A percentile compares a stretch with the other conserved stretches of the same genome.
Conservation (phyloP, 2,797 vertebrate species). For the Pantherophis vulpinus region DNA sequence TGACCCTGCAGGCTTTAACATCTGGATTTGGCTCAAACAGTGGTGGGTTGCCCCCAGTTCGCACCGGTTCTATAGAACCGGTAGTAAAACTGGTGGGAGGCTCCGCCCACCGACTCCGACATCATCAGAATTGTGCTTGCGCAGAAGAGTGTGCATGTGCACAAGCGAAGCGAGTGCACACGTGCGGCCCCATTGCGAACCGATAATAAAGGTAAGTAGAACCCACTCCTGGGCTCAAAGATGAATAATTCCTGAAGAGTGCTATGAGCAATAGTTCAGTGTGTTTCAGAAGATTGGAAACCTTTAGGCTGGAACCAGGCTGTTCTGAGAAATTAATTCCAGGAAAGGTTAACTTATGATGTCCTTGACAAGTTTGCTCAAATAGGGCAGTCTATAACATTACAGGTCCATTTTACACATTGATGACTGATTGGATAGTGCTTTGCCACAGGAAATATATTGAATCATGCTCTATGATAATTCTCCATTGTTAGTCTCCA, state of each 20-base stretch:
- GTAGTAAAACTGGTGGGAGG: too few relatives aligned
- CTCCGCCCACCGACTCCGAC: too few relatives aligned
- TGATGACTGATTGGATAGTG: background rate
- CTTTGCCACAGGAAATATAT: background rate
- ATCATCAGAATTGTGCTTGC: too few relatives aligned
- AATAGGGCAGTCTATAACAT: background rate
- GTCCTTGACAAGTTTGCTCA: background rate
- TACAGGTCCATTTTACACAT: background rate
- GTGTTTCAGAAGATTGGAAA: background rate
- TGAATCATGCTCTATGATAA: background rate
- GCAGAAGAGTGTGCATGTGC: too few relatives aligned
- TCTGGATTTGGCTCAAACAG: background rate
- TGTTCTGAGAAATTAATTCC: background rate
- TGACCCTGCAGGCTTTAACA: background rate
- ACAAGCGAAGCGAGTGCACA: too few relatives aligned
- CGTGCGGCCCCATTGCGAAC: too few relatives aligned
- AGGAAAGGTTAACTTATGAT: background rate
- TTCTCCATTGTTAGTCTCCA: background rate
- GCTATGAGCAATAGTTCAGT: background rate
- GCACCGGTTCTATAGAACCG: too few relatives aligned
- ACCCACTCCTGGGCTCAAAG: background rate
- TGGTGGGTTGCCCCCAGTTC: too few relatives aligned
- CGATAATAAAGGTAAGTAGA: too few relatives aligned
- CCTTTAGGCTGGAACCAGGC: background rate
- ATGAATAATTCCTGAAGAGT: background rate